Evolutionary conservation across 2,797 vertebrate species (phyloP).

Genomic region (Hirundo rustica): DNA sequence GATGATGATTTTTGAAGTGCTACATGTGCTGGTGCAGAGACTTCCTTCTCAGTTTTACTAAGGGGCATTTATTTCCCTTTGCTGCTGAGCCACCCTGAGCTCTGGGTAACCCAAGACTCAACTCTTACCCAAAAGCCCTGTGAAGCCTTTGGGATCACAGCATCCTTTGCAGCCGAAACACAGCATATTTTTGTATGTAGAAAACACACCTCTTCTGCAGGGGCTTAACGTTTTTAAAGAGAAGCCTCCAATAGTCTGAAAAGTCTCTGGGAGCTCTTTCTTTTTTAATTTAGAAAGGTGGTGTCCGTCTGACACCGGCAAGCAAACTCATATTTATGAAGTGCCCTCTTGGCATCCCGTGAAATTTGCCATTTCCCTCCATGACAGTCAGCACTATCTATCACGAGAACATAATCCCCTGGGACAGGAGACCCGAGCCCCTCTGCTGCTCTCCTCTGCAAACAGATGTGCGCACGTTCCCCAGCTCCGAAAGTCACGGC

Average conservation of each 20-base stretch:
- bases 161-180: neutral
- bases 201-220: neutral
- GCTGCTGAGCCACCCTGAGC: neutral
- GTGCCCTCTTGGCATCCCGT: neutral
- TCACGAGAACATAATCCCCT: neutral
- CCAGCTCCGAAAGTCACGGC: constrained; percentile 14
- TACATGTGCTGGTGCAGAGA: neutral
- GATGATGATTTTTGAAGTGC: neutral
- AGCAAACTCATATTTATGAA: neutral
- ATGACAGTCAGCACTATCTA: neutral
- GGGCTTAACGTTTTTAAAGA: neutral
- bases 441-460: constrained; percentile 3
- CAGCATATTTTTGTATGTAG: neutral
- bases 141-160: neutral
- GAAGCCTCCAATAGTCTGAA: neutral
- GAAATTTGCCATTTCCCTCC: constrained; percentile 22
- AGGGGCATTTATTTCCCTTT: neutral
- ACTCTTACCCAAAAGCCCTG: neutral
- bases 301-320: neutral
- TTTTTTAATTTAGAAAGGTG: neutral
- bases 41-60: neutral
- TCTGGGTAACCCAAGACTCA: neutral
- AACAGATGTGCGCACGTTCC: constrained; percentile 33
- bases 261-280: neutral
- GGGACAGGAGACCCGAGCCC: constrained; percentile 1